Percentiles rank a stretch among this genome's conserved stretches.
These are phyloP conservation scores for Crematogaster levior DNA, from an alignment of 2,888 invertebrate genomes.

Conservation along the genomic window DNA sequence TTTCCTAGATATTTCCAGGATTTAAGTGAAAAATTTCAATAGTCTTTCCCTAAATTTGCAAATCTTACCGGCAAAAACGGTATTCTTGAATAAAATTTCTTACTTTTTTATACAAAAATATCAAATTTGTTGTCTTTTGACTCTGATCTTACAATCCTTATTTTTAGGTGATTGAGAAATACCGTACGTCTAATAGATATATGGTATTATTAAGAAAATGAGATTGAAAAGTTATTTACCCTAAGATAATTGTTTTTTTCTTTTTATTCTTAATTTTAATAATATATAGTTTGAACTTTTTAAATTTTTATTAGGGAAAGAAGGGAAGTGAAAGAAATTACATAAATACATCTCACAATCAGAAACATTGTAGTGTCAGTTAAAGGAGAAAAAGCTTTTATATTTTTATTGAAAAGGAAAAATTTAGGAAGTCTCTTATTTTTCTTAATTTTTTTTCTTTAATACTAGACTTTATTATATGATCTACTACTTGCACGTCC, in stretches of 20 bases:
- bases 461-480: background rate
- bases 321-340: too few species aligned
- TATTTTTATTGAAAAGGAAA: background rate
- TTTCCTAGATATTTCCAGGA: background rate
- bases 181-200: too few species aligned
- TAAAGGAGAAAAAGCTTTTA: background rate
- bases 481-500: background rate
- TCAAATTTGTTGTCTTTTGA: background rate
- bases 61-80: background rate
- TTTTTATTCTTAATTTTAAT: too few species aligned
- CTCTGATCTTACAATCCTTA: too few species aligned
- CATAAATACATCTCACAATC: too few species aligned
- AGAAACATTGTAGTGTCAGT: too few species aligned
- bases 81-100: background rate
- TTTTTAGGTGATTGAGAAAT: too few species aligned
- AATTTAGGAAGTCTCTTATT: background rate
- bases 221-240: too few species aligned
- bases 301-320: too few species aligned
- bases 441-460: background rate
- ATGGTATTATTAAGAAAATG: too few species aligned
- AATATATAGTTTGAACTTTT: too few species aligned
- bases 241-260: too few species aligned
- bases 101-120: background rate
- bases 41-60: constrained; percentile 3
- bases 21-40: background rate